Evolutionary conservation across 2,797 vertebrate species (phyloP).

Genomic region (Xyrichtys novacula): DNA sequence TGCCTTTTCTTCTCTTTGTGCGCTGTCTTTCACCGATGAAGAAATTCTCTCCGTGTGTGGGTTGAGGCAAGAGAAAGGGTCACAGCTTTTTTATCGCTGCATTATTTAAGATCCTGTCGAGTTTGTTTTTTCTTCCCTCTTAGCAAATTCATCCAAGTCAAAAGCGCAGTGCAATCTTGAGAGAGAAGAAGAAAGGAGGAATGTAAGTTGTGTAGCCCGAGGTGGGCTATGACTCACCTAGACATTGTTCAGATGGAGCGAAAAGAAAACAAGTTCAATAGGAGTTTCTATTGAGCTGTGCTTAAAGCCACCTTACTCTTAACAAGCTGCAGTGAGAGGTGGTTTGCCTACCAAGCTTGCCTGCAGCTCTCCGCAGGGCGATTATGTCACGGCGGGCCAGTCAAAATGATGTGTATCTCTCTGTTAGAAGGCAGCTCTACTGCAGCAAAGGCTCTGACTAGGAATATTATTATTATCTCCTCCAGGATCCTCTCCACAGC

Average conservation of each 20-base stretch:
- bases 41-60: slow-evolving; percentile 71
- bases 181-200: slow-evolving; percentile 69
- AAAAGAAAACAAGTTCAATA: slow-evolving; percentile 72
- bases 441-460: slow-evolving; percentile 76
- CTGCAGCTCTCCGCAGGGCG: slow-evolving; percentile 82
- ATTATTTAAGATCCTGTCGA: slow-evolving; percentile 79
- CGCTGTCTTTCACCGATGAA: slow-evolving; percentile 62
- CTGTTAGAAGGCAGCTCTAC: slow-evolving; percentile 76
- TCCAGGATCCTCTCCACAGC: slow-evolving; percentile 79
- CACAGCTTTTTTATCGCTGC: slow-evolving; percentile 70
- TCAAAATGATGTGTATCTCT: slow-evolving; percentile 82
- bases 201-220: slow-evolving; percentile 72
- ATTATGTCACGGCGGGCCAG: slow-evolving; percentile 82
- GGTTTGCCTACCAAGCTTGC: slow-evolving; percentile 81
- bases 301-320: slow-evolving; percentile 82
- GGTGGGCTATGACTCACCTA: slow-evolving; percentile 80
- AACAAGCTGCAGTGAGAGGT: slow-evolving; percentile 85
- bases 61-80: slow-evolving; percentile 76
- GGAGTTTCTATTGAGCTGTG: slow-evolving; percentile 77
- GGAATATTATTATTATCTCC: slow-evolving; percentile 85
- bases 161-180: slow-evolving; percentile 69
- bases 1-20: slow-evolving; percentile 68
- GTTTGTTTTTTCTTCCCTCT: slow-evolving; percentile 63
- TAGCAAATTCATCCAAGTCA: slow-evolving; percentile 76
- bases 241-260: slow-evolving; percentile 75